Evolutionary conservation across 2,113 vertebrate species (phyloP).

Genomic region (Galbula dea): DNA sequence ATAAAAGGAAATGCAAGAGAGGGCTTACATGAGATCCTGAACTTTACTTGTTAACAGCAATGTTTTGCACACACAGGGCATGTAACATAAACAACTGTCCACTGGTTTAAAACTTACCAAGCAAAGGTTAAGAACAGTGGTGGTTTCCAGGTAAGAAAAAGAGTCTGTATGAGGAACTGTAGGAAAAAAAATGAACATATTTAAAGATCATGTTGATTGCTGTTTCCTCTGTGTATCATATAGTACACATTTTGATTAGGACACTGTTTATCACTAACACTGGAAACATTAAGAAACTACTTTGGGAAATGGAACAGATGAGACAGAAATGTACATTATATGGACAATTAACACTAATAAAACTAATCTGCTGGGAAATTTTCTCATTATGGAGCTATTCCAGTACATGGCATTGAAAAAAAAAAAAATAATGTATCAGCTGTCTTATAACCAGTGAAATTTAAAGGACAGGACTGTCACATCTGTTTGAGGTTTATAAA

Average conservation of each 20-base stretch:
- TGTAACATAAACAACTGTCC: not conserved
- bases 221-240: not conserved
- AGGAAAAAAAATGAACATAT: not conserved
- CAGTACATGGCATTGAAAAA: not conserved
- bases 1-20: slow-evolving; percentile 35
- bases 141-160: not conserved
- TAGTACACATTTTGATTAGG: not conserved
- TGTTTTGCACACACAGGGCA: not conserved
- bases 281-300: not conserved
- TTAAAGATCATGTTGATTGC: not conserved
- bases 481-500: not conserved
- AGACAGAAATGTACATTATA: not conserved
- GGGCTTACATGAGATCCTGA: not conserved
- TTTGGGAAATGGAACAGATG: not conserved
- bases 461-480: not conserved
- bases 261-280: not conserved
- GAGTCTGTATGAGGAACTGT: not conserved
- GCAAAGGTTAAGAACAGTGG: not conserved
- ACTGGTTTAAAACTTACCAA: not conserved
- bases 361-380: not conserved
- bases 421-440: not conserved
- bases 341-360: not conserved
- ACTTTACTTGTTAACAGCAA: not conserved
- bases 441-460: not conserved
- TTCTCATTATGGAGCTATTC: not conserved